A percentile compares a stretch with the other conserved stretches of the same genome.
These are phyloP conservation scores for Festucalex cinctus DNA, from an alignment of 2,113 vertebrate species.

Conservation along the genomic window DNA sequence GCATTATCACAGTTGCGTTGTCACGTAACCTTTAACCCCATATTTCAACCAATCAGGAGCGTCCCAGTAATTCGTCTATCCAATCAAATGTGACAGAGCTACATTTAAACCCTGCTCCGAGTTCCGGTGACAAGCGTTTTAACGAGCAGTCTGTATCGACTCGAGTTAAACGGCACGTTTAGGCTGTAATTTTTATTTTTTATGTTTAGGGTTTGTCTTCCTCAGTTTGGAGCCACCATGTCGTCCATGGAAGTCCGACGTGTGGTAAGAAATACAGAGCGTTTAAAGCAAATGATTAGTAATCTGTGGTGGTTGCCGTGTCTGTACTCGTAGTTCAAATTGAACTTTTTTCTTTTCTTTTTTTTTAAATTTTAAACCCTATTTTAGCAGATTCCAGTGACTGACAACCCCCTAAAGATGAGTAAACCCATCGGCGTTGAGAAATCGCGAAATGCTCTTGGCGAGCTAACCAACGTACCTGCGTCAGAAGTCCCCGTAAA, in stretches of 20 bases:
- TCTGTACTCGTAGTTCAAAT: neutral
- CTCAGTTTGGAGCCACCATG: neutral
- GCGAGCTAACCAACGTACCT: slow-evolving; percentile 66
- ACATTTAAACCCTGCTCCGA: slow-evolving; percentile 65
- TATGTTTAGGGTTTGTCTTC: neutral
- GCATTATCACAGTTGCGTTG: neutral
- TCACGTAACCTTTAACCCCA: neutral
- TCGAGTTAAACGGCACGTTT: neutral
- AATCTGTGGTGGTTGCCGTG: neutral
- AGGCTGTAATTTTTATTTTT: neutral
- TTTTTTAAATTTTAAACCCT: no score
- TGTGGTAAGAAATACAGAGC: slow-evolving; percentile 37
- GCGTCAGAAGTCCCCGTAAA: slow-evolving; percentile 38
- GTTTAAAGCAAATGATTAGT: neutral
- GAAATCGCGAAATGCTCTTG: slow-evolving; percentile 56
- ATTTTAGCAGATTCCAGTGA: slow-evolving; percentile 18
- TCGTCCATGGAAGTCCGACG: slow-evolving; percentile 37
- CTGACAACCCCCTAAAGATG: slow-evolving; percentile 45
- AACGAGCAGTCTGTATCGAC: neutral
- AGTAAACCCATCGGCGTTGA: slow-evolving; percentile 36
- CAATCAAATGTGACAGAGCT: slow-evolving; percentile 58
- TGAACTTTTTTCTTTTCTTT: rapidly evolving
- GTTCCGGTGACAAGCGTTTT: neutral
- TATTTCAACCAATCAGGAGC: slow-evolving; percentile 40
- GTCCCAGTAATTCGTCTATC: neutral